Evolutionary conservation across 2,797 vertebrate genomes (phyloP), one percentile per base, ranked within the genome.

Genomic region (Sebastes diaconus): DNA sequence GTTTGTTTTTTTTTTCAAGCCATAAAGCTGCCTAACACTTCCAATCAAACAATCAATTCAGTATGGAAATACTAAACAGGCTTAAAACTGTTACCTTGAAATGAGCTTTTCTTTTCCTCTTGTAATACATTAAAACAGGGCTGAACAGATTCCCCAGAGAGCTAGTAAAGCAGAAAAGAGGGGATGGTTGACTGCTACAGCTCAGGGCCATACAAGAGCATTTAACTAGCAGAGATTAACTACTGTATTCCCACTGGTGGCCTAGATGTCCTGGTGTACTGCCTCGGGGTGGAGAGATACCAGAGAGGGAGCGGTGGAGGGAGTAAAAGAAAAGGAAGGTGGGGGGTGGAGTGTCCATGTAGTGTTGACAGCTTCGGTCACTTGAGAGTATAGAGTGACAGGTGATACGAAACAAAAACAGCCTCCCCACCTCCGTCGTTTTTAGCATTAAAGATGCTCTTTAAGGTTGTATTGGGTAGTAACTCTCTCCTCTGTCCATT

Each of bases 171-270:
- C 80, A 84, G 77, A 87, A 83, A 84, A 84, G 75, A 88, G 68
- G 77, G 67, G 78, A 90, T 77, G 89, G 89, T 84, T 92, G 90
- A 87, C 89, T 92, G 91, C 90, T 76, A 85, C 74, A 80, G 93
- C 93, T 93, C 81, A 72, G 81, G 93, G 94, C 93, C 80, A 86
- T 94, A 94, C 94, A 94, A 83, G 87, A 93, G 79, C 82, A 89
- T 93, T 94, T 94, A 94, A 94, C 94, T 90, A 94, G 92, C 86
- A 84, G 65, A 94, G 91, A 94, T 94, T 93, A 94, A 94, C 90
- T 92, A 91, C 84, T 87, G 88, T 91, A 92, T 93, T 93, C 90
- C 92, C 92, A 93, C 88, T 24, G 90, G 92, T 92, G 87, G 90
- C 76, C 79, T 87, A 59, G 72, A 90, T 92, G 93, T 94, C 91